Percentiles rank a stretch among this genome's conserved stretches.
phyloP scores from a whole-genome alignment of 2,113 vertebrate genomes.

The Labeo rohita region DNA sequence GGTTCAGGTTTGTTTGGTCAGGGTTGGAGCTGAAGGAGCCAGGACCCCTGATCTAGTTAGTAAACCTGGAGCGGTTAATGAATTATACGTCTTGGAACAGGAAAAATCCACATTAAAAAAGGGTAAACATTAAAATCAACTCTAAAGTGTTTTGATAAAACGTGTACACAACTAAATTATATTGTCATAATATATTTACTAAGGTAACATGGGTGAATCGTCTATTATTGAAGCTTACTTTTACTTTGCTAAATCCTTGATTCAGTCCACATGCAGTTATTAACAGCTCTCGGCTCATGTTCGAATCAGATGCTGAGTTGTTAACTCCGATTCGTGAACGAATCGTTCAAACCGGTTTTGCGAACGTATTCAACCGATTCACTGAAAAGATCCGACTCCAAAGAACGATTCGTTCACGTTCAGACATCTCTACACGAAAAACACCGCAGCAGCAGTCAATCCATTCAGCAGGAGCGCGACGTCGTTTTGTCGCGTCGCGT shows the following conservation, averaged over 20 bases:
- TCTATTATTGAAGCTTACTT: no score
- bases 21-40: no score
- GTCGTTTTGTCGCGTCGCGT: constrained; percentile 2
- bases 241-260: no score
- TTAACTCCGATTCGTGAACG: background rate
- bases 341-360: background rate
- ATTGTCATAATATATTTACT: background rate
- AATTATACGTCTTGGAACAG: background rate
- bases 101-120: background rate
- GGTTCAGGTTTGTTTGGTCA: no score
- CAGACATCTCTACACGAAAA: background rate
- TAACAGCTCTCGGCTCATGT: background rate
- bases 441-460: background rate
- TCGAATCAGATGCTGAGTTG: background rate
- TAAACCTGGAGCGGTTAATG: background rate
- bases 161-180: background rate
- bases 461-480: background rate
- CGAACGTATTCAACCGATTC: background rate
- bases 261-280: background rate
- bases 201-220: background rate
- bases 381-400: background rate
- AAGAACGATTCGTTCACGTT: background rate
- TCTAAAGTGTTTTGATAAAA: background rate
- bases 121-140: background rate
- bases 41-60: background rate